Percentiles rank a stretch among this genome's conserved stretches.
phyloP scores from a whole-genome alignment of 1,140 invertebrate species.

The Caenorhabditis remanei region DNA sequence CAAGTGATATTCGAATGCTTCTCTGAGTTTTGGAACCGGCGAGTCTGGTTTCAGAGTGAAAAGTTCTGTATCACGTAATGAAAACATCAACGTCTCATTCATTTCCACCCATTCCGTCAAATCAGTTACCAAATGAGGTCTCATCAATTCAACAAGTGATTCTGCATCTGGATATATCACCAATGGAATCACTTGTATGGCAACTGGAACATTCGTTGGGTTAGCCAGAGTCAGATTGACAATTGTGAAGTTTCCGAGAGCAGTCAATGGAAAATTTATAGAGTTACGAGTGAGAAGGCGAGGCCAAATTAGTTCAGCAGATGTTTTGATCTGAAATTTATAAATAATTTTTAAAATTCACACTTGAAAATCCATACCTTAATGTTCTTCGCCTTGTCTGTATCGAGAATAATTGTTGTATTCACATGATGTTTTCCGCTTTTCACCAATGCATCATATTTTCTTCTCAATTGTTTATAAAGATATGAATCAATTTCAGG shows the following conservation, averaged over 20 bases:
- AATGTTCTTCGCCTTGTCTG: conserved; percentile 81
- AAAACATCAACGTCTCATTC: conserved; percentile 80
- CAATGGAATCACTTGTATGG: conserved; percentile 80
- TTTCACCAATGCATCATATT: conserved; percentile 78
- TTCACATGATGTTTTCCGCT: conserved; percentile 81
- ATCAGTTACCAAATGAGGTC: conserved; percentile 68
- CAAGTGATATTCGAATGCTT: conserved; percentile 79
- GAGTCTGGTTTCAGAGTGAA: conserved; percentile 78
- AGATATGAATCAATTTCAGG: conserved; percentile 80
- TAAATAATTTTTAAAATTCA: neutral
- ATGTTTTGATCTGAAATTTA: conserved; percentile 84
- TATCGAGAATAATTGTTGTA: conserved; percentile 85
- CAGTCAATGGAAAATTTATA: conserved; percentile 86
- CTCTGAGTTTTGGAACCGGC: conserved; percentile 78
- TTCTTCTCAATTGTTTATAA: conserved; percentile 78
- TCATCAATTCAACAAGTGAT: conserved; percentile 79
- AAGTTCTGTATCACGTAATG: conserved; percentile 80
- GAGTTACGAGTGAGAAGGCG: conserved; percentile 79
- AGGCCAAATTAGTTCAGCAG: conserved; percentile 85
- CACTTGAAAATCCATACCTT: conserved; percentile 66
- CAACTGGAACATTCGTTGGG: conserved; percentile 79
- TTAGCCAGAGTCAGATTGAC: conserved; percentile 81
- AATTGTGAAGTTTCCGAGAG: conserved; percentile 85
- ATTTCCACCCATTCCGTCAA: conserved; percentile 70
- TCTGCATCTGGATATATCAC: conserved; percentile 81